Evolutionary conservation across 1,140 invertebrate genomes (phyloP).

Genomic region (Potamilus streckersoni): DNA sequence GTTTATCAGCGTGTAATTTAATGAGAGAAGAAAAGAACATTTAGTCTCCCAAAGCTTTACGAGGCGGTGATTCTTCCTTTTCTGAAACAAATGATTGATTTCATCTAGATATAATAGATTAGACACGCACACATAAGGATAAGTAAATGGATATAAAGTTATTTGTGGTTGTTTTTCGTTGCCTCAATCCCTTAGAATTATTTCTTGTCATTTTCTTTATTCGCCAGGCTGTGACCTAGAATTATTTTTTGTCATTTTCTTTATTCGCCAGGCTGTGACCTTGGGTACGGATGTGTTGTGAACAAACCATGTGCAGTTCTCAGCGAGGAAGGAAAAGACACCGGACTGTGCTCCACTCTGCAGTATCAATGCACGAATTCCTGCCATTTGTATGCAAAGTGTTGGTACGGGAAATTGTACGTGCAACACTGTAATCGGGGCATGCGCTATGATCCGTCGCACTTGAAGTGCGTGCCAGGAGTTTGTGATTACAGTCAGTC

Average conservation of each 20-base stretch:
- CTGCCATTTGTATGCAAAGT: constrained; percentile 20
- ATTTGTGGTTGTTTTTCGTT: neutral
- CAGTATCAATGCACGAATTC: constrained; percentile 10
- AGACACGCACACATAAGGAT: neutral
- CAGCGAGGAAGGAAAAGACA: constrained; percentile 7
- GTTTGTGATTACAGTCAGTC: too few species aligned
- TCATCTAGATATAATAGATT: neutral
- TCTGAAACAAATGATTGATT: too few species aligned
- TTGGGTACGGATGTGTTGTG: constrained; percentile 17
- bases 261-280: constrained; percentile 15
- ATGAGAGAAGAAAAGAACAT: too few species aligned
- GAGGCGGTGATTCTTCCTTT: too few species aligned
- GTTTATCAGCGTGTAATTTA: too few species aligned
- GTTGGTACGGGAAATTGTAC: neutral
- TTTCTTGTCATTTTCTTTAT: neutral
- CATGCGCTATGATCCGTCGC: constrained; percentile 1
- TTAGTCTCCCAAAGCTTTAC: too few species aligned
- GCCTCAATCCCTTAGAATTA: neutral
- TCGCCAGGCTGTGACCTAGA: constrained; percentile 17
- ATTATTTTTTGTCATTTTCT: neutral
- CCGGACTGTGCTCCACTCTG: too few species aligned
- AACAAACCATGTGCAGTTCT: constrained; percentile 13
- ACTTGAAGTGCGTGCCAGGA: too few species aligned
- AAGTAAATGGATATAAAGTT: neutral
- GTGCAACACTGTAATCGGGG: constrained; percentile 20